Evolutionary conservation across 2,113 vertebrate species (phyloP).

Genomic region (Trogon melanurus): DNA sequence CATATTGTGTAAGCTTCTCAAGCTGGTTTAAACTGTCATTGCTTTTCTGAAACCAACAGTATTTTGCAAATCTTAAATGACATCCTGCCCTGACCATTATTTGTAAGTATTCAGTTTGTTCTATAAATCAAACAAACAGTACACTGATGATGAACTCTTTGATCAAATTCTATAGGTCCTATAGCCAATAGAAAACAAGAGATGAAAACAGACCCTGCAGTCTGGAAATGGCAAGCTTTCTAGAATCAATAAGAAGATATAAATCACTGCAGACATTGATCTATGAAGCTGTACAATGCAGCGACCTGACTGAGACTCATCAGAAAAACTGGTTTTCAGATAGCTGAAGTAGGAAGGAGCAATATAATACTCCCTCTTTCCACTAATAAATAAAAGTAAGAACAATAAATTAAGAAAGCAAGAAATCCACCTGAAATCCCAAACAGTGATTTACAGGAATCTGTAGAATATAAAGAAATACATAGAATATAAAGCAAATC

Average conservation of each 20-base stretch:
- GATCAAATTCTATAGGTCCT: not conserved
- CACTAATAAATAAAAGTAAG: not conserved
- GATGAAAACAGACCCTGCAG: not conserved
- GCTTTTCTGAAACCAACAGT: not conserved
- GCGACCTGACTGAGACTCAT: not conserved
- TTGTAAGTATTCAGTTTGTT: not conserved
- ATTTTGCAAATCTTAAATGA: constrained; percentile 3
- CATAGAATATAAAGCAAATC: not conserved
- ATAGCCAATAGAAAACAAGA: not conserved
- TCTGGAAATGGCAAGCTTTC: not conserved
- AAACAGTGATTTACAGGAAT: not conserved
- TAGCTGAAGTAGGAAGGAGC: not conserved
- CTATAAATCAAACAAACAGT: constrained; percentile 25
- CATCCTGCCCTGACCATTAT: not conserved
- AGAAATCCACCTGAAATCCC: not conserved
- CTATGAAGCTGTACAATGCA: constrained; percentile 19
- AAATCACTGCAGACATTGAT: constrained; percentile 39
- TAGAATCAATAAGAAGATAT: constrained; percentile 11
- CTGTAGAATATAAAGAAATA: not conserved
- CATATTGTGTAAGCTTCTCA: not conserved
- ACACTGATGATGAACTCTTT: not conserved
- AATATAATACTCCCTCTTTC: not conserved
- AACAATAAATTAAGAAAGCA: not conserved
- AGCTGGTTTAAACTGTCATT: not conserved
- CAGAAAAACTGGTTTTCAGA: constrained; percentile 15